phyloP scores from a whole-genome alignment of 1,140 invertebrate genomes.

The Hyposmocoma kahamanoa region DNA sequence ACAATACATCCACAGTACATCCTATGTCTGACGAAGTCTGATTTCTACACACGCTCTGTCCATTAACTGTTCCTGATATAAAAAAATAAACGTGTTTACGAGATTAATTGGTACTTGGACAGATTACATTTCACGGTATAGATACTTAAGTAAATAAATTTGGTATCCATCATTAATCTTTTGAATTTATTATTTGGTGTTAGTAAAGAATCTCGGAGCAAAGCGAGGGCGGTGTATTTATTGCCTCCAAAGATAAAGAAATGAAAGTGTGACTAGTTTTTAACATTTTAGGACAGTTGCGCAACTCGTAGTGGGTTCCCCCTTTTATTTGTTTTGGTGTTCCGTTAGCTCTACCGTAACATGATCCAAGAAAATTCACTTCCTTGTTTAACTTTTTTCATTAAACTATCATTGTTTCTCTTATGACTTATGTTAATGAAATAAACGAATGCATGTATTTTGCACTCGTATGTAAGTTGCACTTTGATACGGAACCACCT shows the following conservation, averaged over 20 bases:
- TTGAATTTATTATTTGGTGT: constrained; percentile 57
- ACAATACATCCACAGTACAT: too few species aligned
- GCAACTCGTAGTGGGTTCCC: background rate
- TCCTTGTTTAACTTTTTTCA: background rate
- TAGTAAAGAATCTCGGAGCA: constrained; percentile 41
- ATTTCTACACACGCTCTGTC: too few species aligned
- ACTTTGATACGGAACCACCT: too few species aligned
- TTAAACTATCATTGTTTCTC: background rate
- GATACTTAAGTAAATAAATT: constrained; percentile 64
- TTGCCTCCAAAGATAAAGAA: constrained; percentile 47
- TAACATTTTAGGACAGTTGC: constrained; percentile 27
- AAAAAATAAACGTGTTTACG: constrained; percentile 44
- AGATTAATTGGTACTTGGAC: constrained; percentile 58
- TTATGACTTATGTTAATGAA: background rate
- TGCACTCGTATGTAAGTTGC: too few species aligned
- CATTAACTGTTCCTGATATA: constrained; percentile 18
- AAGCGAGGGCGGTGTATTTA: constrained; percentile 59
- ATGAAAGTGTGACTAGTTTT: constrained; percentile 39
- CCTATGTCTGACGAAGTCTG: too few species aligned
- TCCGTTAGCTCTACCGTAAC: background rate
- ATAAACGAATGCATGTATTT: too few species aligned
- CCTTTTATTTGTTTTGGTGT: background rate
- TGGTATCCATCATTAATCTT: constrained; percentile 63
- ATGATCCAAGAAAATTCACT: background rate
- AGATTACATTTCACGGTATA: constrained; percentile 55